Evolutionary conservation across 2,888 invertebrate species (phyloP), one percentile per base, ranked within the genome.

Genomic region (Panopea generosa): DNA sequence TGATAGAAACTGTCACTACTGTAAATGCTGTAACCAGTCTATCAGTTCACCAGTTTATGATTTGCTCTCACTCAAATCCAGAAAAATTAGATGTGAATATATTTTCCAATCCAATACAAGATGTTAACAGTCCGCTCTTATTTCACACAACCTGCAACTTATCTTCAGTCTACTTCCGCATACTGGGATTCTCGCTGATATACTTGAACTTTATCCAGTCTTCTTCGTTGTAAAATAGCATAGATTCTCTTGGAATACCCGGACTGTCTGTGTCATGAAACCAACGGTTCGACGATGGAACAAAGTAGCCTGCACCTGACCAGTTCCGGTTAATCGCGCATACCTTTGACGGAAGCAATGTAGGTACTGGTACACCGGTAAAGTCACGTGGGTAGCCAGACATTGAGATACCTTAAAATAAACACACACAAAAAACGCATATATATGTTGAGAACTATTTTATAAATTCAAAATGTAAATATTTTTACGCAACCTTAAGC

Each of bases 191-290:
- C 52, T 86, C 84, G n/a, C 72, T 69, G 83, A 87, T 83, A 66
- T 86, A 84, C 68, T 86, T 87, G 56, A 86, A 90, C 71, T 90
- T 90, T 14, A 87, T 73, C 88, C 88, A 90, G 75, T 90, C 90
- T 57, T 90, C 90, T 74, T 90, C 90, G 66, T 90, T 90, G 62
- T 88, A 85, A 74, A 90, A 89, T 22, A 86, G 82, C 50, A 87
- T 70, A 7, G 90, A 79, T 18, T 89, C 87, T n/a, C 73, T 77
- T 6, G 89, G 87, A 7, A 89, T 78, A 1, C 86, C 87, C 4
- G 87, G 86, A 18, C 84, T 85, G n/a, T 81, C 82, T 22, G 86
- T 88, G 27, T 90, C 90, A 52, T 84, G 85, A 26, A 88, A 84
- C 89, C 89, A 90, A 50, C 84, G 81, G 62, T 90, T 84, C 24